A percentile compares a stretch with the other conserved stretches of the same genome.
Evolutionary conservation across 1,140 invertebrate genomes (phyloP).

Genomic region (Drosophila tsacasi): DNA sequence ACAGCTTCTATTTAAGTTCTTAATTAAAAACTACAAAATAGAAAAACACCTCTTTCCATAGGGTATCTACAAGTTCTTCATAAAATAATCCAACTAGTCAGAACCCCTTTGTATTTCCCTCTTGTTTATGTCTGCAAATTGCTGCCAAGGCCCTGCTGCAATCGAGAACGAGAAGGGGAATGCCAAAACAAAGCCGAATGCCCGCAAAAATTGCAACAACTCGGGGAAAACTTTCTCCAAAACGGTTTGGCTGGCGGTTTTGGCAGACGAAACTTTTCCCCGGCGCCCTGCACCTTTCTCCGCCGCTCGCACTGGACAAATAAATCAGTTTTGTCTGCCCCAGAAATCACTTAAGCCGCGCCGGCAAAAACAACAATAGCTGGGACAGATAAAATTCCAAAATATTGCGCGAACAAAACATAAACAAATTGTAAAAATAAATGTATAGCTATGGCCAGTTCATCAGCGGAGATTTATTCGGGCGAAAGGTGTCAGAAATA

Average conservation of each 20-base stretch:
- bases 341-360: slow-evolving; percentile 50
- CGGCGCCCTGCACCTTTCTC: neutral
- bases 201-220: slow-evolving; percentile 58
- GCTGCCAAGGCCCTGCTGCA: slow-evolving; percentile 71
- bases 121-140: slow-evolving; percentile 77
- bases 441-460: slow-evolving; percentile 27
- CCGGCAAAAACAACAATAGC: slow-evolving; percentile 22
- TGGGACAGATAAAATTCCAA: slow-evolving; percentile 39
- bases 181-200: slow-evolving; percentile 37
- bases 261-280: slow-evolving; percentile 48
- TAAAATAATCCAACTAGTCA: neutral
- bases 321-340: slow-evolving; percentile 47
- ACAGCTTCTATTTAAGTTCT: neutral
- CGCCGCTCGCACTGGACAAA: slow-evolving; percentile 26
- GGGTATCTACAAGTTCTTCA: neutral
- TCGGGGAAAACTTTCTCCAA: slow-evolving; percentile 57
- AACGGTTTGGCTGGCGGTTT: slow-evolving; percentile 51
- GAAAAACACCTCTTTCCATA: neutral
- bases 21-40: neutral
- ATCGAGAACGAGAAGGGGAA: slow-evolving; percentile 22
- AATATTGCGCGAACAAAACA: slow-evolving; percentile 30
- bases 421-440: slow-evolving; percentile 69
- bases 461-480: slow-evolving; percentile 15
- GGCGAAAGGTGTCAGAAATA: slow-evolving; percentile 19
- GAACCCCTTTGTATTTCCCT: slow-evolving; percentile 6